Evolutionary conservation across 92 coral and sea anemone genomes (phyloP).

Genomic region (Parazoanthus atlanticus): DNA sequence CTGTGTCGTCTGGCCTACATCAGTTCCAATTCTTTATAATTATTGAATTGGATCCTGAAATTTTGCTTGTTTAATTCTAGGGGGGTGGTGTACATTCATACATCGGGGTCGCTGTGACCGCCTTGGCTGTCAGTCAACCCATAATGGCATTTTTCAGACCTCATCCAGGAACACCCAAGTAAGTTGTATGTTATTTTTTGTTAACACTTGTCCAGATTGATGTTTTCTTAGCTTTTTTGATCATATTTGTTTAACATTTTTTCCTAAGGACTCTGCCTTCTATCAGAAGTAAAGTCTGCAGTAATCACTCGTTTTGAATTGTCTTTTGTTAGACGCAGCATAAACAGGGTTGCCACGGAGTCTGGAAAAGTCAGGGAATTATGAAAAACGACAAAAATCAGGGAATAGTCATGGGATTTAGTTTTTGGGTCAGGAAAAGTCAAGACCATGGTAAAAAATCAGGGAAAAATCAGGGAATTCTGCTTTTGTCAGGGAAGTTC

Average conservation of each 20-base stretch:
- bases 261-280: too few species aligned
- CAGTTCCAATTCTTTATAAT: too few species aligned
- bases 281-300: neutral
- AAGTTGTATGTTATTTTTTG: neutral
- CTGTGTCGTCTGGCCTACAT: neutral
- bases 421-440: too few species aligned
- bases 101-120: conserved; percentile 28
- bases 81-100: conserved; percentile 30
- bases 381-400: too few species aligned
- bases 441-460: too few species aligned
- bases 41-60: too few species aligned
- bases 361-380: too few species aligned
- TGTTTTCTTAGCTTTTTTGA: neutral
- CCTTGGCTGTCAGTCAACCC: conserved; percentile 25
- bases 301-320: neutral
- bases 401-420: too few species aligned
- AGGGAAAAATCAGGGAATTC: too few species aligned
- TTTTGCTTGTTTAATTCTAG: neutral
- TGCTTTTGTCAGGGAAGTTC: too few species aligned
- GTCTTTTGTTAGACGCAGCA: neutral
- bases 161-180: conserved; percentile 44
- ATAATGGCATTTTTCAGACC: conserved; percentile 45
- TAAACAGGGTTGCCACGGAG: too few species aligned
- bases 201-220: neutral
- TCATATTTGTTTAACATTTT: too few species aligned